Evolutionary conservation across 2,888 invertebrate genomes (phyloP).

Genomic region (Coelogynopora nodosa): DNA sequence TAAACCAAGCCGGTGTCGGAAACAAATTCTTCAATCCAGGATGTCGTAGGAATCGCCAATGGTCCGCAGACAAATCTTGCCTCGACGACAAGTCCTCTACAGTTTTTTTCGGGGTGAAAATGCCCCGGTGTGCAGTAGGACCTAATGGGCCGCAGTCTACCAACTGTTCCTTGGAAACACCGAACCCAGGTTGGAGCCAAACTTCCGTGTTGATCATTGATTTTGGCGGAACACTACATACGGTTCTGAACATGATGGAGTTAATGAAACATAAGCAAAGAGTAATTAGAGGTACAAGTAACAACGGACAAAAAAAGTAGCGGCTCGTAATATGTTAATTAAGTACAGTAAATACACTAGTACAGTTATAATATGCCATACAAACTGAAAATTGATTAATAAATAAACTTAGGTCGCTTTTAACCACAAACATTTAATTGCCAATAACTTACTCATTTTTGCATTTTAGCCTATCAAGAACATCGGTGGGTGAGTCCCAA

Average conservation of each 20-base stretch:
- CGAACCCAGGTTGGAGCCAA: conserved; percentile 41
- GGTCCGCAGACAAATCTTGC: not conserved
- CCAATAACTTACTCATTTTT: not conserved
- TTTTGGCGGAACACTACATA: not conserved
- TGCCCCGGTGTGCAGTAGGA: conserved; percentile 20
- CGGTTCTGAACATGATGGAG: no score
- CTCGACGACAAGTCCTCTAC: not conserved
- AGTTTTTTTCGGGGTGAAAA: not conserved
- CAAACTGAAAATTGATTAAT: not conserved
- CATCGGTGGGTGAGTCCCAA: conserved; percentile 6
- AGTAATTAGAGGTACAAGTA: no score
- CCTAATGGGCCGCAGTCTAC: conserved; percentile 43
- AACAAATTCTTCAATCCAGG: not conserved
- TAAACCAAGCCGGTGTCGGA: not conserved
- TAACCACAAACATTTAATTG: not conserved
- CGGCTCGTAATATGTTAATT: no score
- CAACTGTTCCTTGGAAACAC: not conserved
- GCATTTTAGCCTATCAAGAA: conserved; percentile 13
- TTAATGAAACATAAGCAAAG: no score
- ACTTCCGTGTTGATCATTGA: conserved; percentile 41
- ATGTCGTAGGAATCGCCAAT: not conserved
- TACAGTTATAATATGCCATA: not conserved
- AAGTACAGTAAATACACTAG: no score
- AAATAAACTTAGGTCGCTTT: not conserved
- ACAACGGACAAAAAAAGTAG: no score